These are phyloP conservation scores for Parauchenoglanis ngamensis DNA, from an alignment of 2,797 vertebrate species.

Conservation along the genomic window DNA sequence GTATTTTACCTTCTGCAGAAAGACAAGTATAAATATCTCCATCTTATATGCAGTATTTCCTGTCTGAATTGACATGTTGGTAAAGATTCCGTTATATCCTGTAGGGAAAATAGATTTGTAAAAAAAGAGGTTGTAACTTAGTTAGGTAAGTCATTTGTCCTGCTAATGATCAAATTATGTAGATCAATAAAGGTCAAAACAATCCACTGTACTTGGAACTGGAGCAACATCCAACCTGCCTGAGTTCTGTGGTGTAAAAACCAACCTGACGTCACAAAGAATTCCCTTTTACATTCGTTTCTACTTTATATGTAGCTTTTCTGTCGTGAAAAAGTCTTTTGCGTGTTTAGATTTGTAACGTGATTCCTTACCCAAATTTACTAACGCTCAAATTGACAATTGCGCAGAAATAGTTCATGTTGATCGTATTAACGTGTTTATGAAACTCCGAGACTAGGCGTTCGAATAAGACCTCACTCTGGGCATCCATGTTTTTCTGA, in stretches of 20 bases:
- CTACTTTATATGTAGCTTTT: background rate
- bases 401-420: background rate
- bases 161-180: background rate
- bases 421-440: background rate
- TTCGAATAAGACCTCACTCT: background rate
- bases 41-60: background rate
- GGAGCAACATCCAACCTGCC: background rate
- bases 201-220: background rate
- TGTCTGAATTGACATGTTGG: background rate
- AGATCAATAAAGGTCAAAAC: background rate
- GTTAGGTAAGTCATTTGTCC: background rate
- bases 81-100: background rate
- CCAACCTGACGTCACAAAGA: too few species aligned
- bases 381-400: background rate
- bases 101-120: background rate
- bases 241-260: background rate
- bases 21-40: background rate
- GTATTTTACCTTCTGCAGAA: background rate
- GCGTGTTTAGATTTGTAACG: background rate
- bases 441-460: background rate
- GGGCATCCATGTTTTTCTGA: background rate
- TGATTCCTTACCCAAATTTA: background rate
- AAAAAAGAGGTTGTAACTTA: too few species aligned
- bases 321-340: background rate
- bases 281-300: background rate